A percentile compares a stretch with the other conserved stretches of the same genome.
These are phyloP conservation scores for Drosophila ohnishii DNA, from an alignment of 1,140 invertebrate genomes.

Conservation along the genomic window DNA sequence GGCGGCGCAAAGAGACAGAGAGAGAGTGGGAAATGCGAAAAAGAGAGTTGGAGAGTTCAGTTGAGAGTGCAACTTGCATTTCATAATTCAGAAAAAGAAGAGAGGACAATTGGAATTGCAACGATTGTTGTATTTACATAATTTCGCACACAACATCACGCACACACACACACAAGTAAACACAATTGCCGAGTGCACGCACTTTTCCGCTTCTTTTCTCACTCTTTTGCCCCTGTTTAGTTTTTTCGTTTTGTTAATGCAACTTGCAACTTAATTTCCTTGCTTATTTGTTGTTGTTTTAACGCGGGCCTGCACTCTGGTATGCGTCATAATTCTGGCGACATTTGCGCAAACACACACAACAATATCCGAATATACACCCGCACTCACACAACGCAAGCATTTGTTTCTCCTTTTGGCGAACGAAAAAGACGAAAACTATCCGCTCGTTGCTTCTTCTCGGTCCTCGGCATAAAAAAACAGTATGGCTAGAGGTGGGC, in stretches of 20 bases:
- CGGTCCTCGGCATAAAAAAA: slow-evolving; percentile 16
- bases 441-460: slow-evolving; percentile 23
- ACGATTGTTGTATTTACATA: slow-evolving; percentile 73
- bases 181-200: slow-evolving; percentile 60
- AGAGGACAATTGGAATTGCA: slow-evolving; percentile 69
- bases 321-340: slow-evolving; percentile 70
- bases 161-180: slow-evolving; percentile 23
- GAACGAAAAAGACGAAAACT: slow-evolving; percentile 37
- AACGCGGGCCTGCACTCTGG: slow-evolving; percentile 53
- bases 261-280: slow-evolving; percentile 28
- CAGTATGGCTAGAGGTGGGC: background rate
- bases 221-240: slow-evolving; percentile 28
- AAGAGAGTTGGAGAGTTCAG: slow-evolving; percentile 2
- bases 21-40: slow-evolving; percentile 2
- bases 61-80: slow-evolving; percentile 44
- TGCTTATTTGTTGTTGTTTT: slow-evolving; percentile 37
- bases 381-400: slow-evolving; percentile 51
- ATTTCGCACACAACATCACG: slow-evolving; percentile 59
- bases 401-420: slow-evolving; percentile 63
- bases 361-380: slow-evolving; percentile 19
- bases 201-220: slow-evolving; percentile 51
- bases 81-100: slow-evolving; percentile 40
- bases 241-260: slow-evolving; percentile 27
- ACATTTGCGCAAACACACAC: slow-evolving; percentile 57
- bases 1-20: slow-evolving; percentile 15